phyloP scores from a whole-genome alignment of 2,888 invertebrate species.

The Mythimna albipuncta region DNA sequence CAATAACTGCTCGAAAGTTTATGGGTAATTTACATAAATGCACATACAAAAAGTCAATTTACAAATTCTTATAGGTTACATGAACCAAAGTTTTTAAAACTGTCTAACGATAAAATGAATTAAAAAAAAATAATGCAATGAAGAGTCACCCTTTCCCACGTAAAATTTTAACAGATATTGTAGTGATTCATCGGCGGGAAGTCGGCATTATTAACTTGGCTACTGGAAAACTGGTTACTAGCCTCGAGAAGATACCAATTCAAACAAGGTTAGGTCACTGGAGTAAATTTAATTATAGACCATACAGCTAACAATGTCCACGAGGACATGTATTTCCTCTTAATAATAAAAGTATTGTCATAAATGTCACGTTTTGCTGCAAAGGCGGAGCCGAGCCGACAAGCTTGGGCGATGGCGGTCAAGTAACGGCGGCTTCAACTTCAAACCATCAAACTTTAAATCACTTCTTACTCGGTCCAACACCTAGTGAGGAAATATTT shows the following conservation, averaged over 20 bases:
- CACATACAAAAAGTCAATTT: slow-evolving; percentile 6
- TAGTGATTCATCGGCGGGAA: slow-evolving; percentile 78
- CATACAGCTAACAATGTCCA: slow-evolving; percentile 18
- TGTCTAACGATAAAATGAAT: neutral
- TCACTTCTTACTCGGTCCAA: slow-evolving; percentile 19
- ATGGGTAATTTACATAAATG: slow-evolving; percentile 26
- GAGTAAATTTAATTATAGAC: slow-evolving; percentile 60
- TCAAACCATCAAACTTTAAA: slow-evolving; percentile 55
- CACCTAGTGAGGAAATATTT: slow-evolving; percentile 17
- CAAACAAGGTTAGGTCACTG: slow-evolving; percentile 69
- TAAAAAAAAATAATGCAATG: neutral
- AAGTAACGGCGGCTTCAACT: slow-evolving; percentile 84
- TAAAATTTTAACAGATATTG: slow-evolving; percentile 57
- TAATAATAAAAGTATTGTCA: slow-evolving; percentile 56
- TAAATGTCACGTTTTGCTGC: slow-evolving; percentile 73
- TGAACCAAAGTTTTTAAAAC: slow-evolving; percentile 9
- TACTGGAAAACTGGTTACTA: slow-evolving; percentile 70
- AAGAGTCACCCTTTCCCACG: slow-evolving; percentile 17
- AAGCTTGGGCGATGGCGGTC: slow-evolving; percentile 89
- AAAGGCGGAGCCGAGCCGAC: slow-evolving; percentile 84
- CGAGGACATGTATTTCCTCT: slow-evolving; percentile 34
- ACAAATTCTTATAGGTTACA: slow-evolving; percentile 11
- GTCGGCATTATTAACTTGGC: slow-evolving; percentile 63
- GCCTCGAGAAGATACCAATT: slow-evolving; percentile 59
- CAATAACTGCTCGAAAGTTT: slow-evolving; percentile 15